Evolutionary conservation across 2,797 vertebrate genomes (phyloP).

Genomic region (Ctenopoma kingsleyae): DNA sequence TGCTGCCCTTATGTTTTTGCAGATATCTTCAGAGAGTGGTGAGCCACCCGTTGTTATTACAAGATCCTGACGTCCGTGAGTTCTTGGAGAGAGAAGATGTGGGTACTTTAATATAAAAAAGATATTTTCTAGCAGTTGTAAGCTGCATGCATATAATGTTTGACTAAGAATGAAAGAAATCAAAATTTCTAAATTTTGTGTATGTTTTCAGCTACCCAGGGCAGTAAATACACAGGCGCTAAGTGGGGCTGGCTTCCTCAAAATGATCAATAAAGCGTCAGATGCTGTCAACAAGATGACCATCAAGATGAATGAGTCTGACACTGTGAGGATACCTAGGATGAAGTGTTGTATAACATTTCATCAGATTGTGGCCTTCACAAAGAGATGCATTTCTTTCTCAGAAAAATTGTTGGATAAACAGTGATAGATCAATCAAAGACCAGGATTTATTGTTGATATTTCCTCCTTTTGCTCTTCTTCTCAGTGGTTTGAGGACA

Average conservation of each 20-base stretch:
- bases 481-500: constrained; percentile 97
- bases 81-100: constrained; percentile 98
- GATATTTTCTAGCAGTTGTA: background rate
- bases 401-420: background rate
- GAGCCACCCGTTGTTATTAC: constrained; percentile 91
- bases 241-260: constrained; percentile 95
- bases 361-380: background rate
- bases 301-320: constrained; percentile 97
- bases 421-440: background rate
- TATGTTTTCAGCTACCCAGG: constrained; percentile 89
- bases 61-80: constrained; percentile 95
- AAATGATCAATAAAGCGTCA: constrained; percentile 97
- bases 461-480: constrained; percentile 19
- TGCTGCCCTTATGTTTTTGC: background rate
- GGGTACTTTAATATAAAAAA: constrained; percentile 21
- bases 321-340: constrained; percentile 88
- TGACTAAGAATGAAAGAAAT: background rate
- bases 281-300: constrained; percentile 99
- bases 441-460: background rate
- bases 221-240: constrained; percentile 93
- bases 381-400: background rate
- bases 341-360: background rate
- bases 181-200: constrained; percentile 4
- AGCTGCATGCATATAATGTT: background rate
- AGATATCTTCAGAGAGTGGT: constrained; percentile 95